phyloP scores from a whole-genome alignment of 1,140 invertebrate species.

The Panulirus ornatus region DNA sequence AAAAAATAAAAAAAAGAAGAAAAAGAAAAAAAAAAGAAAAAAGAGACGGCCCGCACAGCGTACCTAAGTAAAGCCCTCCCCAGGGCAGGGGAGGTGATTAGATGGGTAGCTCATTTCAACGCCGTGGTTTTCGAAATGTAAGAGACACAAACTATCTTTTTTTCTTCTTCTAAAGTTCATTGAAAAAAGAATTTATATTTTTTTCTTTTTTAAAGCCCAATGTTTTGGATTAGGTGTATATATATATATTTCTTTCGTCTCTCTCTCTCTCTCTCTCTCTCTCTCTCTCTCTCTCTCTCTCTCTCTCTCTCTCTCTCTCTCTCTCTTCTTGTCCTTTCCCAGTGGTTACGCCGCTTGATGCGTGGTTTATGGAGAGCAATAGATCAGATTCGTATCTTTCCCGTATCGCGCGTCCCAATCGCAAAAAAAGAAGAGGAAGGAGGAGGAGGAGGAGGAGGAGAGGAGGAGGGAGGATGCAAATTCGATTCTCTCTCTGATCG shows the following conservation, averaged over 20 bases:
- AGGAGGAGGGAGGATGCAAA: too few relatives aligned
- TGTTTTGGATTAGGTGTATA: background rate
- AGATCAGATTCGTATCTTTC: constrained; percentile 28
- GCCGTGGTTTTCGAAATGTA: too few relatives aligned
- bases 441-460: too few relatives aligned
- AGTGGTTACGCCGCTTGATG: background rate
- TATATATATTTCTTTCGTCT: background rate
- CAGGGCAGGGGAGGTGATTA: constrained; percentile 6
- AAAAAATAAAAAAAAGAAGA: background rate
- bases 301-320: background rate
- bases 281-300: background rate
- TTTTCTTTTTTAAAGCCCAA: too few relatives aligned
- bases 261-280: background rate
- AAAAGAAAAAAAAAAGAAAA: background rate
- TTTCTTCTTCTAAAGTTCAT: too few relatives aligned
- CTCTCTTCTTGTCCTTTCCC: background rate
- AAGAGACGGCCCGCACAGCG: background rate
- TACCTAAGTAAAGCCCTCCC: background rate
- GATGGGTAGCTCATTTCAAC: background rate
- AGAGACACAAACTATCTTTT: too few relatives aligned
- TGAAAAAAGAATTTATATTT: too few relatives aligned
- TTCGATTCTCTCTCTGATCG: background rate
- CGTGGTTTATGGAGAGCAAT: constrained; percentile 40
- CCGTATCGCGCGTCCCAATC: background rate
- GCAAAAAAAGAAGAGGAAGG: too few relatives aligned